Base-by-base conservation (phyloP, 2,797 vertebrate genomes). In the Eidolon dupreanum region DNA sequence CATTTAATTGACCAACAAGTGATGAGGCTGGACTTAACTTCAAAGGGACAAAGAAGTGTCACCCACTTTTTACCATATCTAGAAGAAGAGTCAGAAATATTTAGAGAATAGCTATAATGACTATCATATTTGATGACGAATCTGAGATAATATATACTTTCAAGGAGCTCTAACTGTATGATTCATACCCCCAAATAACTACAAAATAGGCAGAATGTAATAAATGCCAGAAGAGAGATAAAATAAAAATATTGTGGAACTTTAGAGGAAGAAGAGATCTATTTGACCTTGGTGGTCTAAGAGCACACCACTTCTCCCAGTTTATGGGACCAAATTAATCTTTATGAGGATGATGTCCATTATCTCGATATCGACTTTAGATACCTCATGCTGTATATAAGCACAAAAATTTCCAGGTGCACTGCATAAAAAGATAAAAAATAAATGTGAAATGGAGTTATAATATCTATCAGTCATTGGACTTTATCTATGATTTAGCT, bases 31-130 rank as follows among this genome's bases (percentile, higher is more conserved):
- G 43, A 78, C 16, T 65, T 73, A 66, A 74, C 24, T 77, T 77
- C 15, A 38, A 24, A 22, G 11, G 7, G 8, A 33, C 38, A 43
- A 16, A 28, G 51, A 83, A 74, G 24, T 82, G n/a, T 75, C 26
- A 59, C 33, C 59, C 36, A 66, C 33, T 12, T 77, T 55, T 41
- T 83, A 65, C 22, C 17, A 55, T 68, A 46, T 65, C 38, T 71
- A 55, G 38, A 87, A 94, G 22, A n/a, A 94, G 36, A 86, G 70
- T 92, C 36, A 57, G 41, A 94, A 92, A 77, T 81, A 57, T 74
- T 75, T 73, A 31, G 22, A 68, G 22, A 74, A 73, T n/a, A 70
- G 26, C 24, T 65, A 31, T 65, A 81, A 86, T 73, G 41, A 77
- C 5, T 75, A 53, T 5, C 6, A 61, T 68, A 79, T 41, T 74